Evolutionary conservation across 2,797 vertebrate species (phyloP), one percentile per base, ranked within the genome.

Genomic region (Merluccius polli): DNA sequence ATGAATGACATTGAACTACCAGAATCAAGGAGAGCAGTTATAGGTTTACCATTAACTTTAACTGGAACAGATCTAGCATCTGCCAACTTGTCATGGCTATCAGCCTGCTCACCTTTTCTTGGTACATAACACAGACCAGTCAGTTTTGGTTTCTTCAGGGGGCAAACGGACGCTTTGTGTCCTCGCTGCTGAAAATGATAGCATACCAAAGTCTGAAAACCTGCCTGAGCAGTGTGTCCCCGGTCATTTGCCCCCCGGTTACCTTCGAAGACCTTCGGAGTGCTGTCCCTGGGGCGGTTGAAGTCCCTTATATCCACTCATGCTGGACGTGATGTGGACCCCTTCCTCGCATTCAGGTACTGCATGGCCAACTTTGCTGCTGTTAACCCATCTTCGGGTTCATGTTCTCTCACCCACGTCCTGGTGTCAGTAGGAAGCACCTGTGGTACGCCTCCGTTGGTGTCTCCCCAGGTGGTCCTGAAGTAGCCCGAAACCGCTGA

Each of bases 331-430:
- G 12, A 41, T 41, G 38, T 11, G 38, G 38, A 11, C 52, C 72
- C 68, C 8, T 18, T 71, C 3, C 24, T 15, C 1, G 72, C 21
- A 11, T 78, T 71, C 10, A 78, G 15, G 31, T 74, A 71, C 65
- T 78, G 77, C 8, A 70, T 3, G 3, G 68, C 67, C 44, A 74
- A 41, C 65, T 38, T 74, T n/a, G 77, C 24, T 9, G 75, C 70
- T 0, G 32, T 35, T 0, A 31, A 18, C 3, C 70, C 75, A 7
- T 77, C 70, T 9, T 10, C 33, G 3, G 75, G 75, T 18, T 72
- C 33, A 9, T 77, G 71, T 33, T 71, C 77, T 31, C 29, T 78
- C 30, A 78, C 72, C 77, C 72, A 78, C 30, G 67, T 78, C 9
- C 67, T 21, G 7, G 35, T 48, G 0, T 71, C 72, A 0, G 11